Evolutionary conservation across 1,140 invertebrate species (phyloP).

Genomic region (Pissodes strobi): DNA sequence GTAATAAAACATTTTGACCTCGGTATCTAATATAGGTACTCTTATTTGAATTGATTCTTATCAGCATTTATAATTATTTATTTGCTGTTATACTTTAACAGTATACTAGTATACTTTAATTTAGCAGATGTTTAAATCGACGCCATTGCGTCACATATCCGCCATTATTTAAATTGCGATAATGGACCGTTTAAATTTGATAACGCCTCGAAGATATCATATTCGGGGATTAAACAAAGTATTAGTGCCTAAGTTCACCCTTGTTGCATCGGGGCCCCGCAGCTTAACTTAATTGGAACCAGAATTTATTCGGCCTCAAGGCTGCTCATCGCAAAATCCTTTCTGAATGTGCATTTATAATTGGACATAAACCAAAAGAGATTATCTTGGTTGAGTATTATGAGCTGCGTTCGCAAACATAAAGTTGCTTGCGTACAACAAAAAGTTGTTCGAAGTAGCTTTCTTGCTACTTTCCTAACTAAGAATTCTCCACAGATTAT

Average conservation of each 20-base stretch:
- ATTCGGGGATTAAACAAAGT: constrained; percentile 52
- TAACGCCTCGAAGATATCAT: constrained; percentile 50
- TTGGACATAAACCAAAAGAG: constrained; percentile 33
- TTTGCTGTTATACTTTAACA: no score
- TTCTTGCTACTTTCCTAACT: no score
- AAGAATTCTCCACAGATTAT: no score
- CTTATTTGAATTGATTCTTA: no score
- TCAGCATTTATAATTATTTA: no score
- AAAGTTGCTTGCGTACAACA: no score
- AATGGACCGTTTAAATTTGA: constrained; percentile 54
- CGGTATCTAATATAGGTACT: no score
- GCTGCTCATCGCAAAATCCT: constrained; percentile 34
- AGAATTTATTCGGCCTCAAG: constrained; percentile 48
- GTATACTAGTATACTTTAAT: no score
- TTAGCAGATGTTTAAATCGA: no score
- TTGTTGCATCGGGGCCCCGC: constrained; percentile 42
- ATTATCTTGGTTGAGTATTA: constrained; percentile 23
- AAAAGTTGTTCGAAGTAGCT: no score
- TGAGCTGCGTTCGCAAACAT: constrained; percentile 3
- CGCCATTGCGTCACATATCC: background rate
- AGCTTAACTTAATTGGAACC: constrained; percentile 45
- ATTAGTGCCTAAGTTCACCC: constrained; percentile 49
- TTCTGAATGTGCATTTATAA: constrained; percentile 37
- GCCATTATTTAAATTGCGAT: constrained; percentile 52
- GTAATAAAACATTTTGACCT: no score